These are phyloP conservation scores for Enteromius mattozi DNA, from an alignment of 2,797 vertebrate species.

Conservation along the genomic window DNA sequence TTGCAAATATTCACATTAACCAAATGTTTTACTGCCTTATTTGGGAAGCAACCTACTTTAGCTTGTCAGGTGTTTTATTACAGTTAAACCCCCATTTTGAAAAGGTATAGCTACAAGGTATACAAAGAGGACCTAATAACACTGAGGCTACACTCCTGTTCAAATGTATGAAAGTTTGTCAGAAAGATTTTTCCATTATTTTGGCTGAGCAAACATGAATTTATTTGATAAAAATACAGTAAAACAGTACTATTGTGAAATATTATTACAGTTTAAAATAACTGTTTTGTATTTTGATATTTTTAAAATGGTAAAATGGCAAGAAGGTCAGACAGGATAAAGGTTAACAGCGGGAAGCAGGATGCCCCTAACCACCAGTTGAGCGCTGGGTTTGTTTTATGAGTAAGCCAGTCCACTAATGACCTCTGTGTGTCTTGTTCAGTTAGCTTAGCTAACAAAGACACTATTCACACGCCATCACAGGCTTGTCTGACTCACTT, in stretches of 20 bases:
- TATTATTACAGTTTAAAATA: background rate
- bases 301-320: background rate
- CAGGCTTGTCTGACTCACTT: constrained; percentile 76
- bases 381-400: background rate
- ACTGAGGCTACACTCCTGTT: background rate
- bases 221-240: background rate
- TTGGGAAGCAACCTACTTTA: background rate
- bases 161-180: background rate
- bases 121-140: background rate
- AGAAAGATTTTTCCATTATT: background rate
- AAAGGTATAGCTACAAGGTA: background rate
- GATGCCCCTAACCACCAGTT: background rate
- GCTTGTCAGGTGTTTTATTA: background rate
- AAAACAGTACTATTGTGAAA: background rate
- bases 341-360: background rate
- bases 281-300: background rate
- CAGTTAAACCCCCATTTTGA: background rate
- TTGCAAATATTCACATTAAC: background rate
- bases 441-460: constrained; percentile 73
- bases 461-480: constrained; percentile 68
- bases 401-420: background rate
- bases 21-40: background rate
- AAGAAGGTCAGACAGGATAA: background rate
- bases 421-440: constrained; percentile 65
- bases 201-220: background rate